Conservation (phyloP, 2,113 vertebrate genomes). For the Solea senegalensis region DNA sequence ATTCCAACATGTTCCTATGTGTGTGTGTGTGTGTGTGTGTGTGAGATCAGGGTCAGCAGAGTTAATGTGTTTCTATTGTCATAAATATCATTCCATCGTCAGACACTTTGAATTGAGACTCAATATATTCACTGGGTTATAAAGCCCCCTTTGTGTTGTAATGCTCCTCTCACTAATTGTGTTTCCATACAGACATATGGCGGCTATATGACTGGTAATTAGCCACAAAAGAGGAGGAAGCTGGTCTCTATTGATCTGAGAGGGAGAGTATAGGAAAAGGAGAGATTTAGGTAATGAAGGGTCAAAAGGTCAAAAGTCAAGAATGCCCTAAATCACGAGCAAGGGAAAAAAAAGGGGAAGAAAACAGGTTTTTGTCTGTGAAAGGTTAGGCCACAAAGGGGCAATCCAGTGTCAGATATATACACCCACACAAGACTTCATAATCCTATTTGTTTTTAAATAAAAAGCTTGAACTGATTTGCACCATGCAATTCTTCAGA, state of each 20-base stretch:
- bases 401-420: constrained; percentile 3
- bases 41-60: constrained; percentile 48
- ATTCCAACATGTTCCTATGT: constrained; percentile 41
- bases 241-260: constrained; percentile 14
- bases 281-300: constrained; percentile 16
- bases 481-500: no score
- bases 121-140: constrained; percentile 43
- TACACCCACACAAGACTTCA: neutral
- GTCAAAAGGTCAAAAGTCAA: constrained; percentile 42
- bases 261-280: neutral
- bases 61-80: constrained; percentile 52
- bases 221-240: constrained; percentile 25
- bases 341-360: neutral
- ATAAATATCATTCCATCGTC: constrained; percentile 59
- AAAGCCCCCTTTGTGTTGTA: constrained; percentile 41
- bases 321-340: constrained; percentile 29
- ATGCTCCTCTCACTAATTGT: constrained; percentile 44
- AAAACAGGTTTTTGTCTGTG: constrained; percentile 1
- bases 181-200: constrained; percentile 39
- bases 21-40: neutral
- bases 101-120: constrained; percentile 39
- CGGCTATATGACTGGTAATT: constrained; percentile 42
- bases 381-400: constrained; percentile 11
- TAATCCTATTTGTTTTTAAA: no score
- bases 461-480: no score